phyloP scores from a whole-genome alignment of 2,888 invertebrate genomes.

The Cataglyphis rosenhaueri region DNA sequence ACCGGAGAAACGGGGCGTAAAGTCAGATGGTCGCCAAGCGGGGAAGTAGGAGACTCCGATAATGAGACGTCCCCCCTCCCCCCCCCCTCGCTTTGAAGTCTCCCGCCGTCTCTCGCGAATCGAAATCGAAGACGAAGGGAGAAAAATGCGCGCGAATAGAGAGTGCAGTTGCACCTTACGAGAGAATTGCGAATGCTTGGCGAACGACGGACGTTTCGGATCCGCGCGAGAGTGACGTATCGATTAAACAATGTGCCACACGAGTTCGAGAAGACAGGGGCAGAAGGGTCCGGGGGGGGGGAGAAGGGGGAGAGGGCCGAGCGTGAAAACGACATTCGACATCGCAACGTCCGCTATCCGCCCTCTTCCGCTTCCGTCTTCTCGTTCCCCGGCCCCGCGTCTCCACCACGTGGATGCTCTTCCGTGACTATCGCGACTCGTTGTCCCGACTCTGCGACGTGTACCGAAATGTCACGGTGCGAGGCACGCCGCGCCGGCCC shows the following conservation, averaged over 20 bases:
- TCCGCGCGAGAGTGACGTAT: conserved; percentile 71
- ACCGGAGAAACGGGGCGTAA: conserved; percentile 31
- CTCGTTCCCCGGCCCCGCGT: conserved; percentile 8
- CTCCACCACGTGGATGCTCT: conserved; percentile 46
- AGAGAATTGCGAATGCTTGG: conserved; percentile 50
- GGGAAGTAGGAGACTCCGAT: conserved; percentile 65
- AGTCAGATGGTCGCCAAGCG: conserved; percentile 11
- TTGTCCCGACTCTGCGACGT: conserved; percentile 48
- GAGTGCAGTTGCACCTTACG: conserved; percentile 58
- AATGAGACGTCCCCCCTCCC: conserved; percentile 66
- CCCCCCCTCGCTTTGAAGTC: conserved; percentile 62
- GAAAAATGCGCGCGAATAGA: conserved; percentile 10
- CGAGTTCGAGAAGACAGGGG: conserved; percentile 72
- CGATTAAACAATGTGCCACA: conserved; percentile 83
- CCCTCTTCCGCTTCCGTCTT: conserved; percentile 22
- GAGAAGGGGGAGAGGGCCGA: conserved; percentile 65
- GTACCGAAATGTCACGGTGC: conserved; percentile 66
- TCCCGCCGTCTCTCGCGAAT: conserved; percentile 51
- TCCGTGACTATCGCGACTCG: conserved; percentile 66
- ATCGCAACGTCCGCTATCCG: conserved; percentile 63
- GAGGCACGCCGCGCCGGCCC: conserved; percentile 50
- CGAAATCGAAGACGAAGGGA: conserved; percentile 38
- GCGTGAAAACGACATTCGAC: conserved; percentile 79
- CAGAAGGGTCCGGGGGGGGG: conserved; percentile 46
- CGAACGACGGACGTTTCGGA: conserved; percentile 22